Evolutionary conservation across 1,140 invertebrate species (phyloP).

Genomic region (Cherax quadricarinatus): DNA sequence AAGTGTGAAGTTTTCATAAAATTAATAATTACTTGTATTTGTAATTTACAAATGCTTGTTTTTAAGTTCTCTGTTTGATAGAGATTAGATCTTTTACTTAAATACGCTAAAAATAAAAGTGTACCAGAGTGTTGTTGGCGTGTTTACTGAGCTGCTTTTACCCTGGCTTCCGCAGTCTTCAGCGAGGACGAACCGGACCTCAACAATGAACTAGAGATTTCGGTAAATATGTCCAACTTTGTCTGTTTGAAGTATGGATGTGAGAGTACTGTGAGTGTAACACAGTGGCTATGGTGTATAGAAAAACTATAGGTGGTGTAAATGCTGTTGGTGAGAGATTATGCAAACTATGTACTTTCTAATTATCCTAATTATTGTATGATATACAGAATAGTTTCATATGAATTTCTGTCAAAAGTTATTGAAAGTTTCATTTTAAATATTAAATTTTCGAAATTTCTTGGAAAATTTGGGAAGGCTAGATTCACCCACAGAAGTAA

Average conservation of each 20-base stretch:
- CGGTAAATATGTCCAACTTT: constrained; percentile 79
- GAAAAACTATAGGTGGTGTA: neutral
- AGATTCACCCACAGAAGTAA: too few relatives aligned
- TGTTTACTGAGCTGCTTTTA: constrained; percentile 61
- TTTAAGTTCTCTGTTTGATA: constrained; percentile 48
- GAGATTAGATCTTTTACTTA: constrained; percentile 58
- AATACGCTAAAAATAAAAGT: constrained; percentile 56
- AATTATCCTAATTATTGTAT: neutral
- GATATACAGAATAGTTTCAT: neutral
- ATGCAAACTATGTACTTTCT: neutral
- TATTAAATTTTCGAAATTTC: too few relatives aligned
- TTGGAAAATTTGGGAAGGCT: too few relatives aligned
- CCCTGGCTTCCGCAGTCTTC: constrained; percentile 81
- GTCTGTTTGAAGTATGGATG: constrained; percentile 8
- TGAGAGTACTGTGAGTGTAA: constrained; percentile 8
- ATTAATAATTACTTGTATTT: constrained; percentile 65
- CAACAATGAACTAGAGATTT: constrained; percentile 91
- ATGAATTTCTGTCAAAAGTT: neutral
- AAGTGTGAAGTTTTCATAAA: constrained; percentile 50
- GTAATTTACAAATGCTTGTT: constrained; percentile 67
- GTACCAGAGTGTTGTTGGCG: constrained; percentile 55
- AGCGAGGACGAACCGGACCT: constrained; percentile 91
- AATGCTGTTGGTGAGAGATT: neutral
- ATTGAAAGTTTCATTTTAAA: too few relatives aligned
- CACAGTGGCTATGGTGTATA: constrained; percentile 17